Conservation (phyloP, 2,113 vertebrate species). For the Clarias gariepinus region DNA sequence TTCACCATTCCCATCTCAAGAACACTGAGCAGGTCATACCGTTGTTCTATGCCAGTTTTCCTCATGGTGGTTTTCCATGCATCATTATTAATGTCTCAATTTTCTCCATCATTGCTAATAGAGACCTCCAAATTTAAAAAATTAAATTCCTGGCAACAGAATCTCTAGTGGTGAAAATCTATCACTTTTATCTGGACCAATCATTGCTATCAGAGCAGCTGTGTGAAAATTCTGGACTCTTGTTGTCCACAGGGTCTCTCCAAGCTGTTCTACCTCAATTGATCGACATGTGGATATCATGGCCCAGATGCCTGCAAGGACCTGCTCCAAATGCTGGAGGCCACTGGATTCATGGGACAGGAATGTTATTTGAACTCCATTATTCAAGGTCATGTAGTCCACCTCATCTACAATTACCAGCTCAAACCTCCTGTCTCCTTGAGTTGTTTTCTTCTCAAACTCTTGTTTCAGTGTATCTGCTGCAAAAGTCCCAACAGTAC, state of each 20-base stretch:
- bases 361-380: conserved; percentile 56
- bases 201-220: conserved; percentile 25
- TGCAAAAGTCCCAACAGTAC: conserved; percentile 50
- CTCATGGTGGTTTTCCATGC: conserved; percentile 26
- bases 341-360: conserved; percentile 52
- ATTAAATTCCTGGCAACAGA: conserved; percentile 31
- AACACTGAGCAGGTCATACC: conserved; percentile 42
- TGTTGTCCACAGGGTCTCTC: conserved; percentile 43
- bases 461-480: conserved; percentile 54
- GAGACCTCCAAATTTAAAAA: conserved; percentile 26
- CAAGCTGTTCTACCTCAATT: conserved; percentile 41
- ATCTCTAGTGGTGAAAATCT: conserved; percentile 22
- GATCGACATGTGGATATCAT: conserved; percentile 41
- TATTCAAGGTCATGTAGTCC: conserved; percentile 59
- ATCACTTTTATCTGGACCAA: conserved; percentile 16
- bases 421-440: conserved; percentile 44
- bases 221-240: conserved; percentile 51
- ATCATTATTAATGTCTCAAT: not conserved
- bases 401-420: conserved; percentile 60
- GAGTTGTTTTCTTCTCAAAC: conserved; percentile 45
- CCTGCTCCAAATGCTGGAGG: conserved; percentile 53
- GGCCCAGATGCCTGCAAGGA: conserved; percentile 52
- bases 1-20: conserved; percentile 27
- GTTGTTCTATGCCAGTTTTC: conserved; percentile 41
- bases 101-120: not conserved